Conservation (phyloP, 1,140 invertebrate species). For the Sitobion miscanthi region DNA sequence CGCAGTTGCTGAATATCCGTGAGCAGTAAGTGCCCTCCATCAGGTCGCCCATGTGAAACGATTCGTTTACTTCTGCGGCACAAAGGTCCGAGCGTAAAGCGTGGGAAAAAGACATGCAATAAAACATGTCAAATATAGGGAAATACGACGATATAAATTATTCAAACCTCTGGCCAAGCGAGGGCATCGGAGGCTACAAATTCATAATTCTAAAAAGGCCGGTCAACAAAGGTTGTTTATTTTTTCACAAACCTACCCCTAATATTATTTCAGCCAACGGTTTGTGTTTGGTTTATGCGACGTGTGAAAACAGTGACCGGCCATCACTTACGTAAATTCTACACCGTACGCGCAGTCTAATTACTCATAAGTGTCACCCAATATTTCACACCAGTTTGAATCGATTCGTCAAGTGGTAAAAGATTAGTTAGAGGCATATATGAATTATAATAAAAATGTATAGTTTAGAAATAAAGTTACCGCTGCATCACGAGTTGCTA, state of each 20-base stretch:
- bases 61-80: conserved; percentile 57
- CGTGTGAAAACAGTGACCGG: not conserved
- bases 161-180: no score
- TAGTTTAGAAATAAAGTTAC: not conserved
- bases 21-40: conserved; percentile 89
- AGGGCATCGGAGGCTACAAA: not conserved
- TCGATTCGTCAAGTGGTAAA: not conserved
- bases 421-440: not conserved
- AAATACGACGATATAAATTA: no score
- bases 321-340: not conserved
- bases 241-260: not conserved
- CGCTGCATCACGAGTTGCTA: not conserved
- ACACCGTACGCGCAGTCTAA: not conserved
- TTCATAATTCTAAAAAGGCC: not conserved
- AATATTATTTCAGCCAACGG: not conserved
- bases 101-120: not conserved
- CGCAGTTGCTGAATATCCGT: conserved; percentile 86
- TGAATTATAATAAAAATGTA: not conserved
- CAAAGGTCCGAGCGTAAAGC: not conserved
- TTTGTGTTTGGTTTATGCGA: not conserved
- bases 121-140: no score
- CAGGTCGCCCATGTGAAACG: conserved; percentile 77
- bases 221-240: not conserved
- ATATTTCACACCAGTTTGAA: not conserved
- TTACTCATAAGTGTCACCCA: no score